These are phyloP conservation scores for Balanococcus diminutus DNA, from an alignment of 2,888 invertebrate species.

Conservation along the genomic window DNA sequence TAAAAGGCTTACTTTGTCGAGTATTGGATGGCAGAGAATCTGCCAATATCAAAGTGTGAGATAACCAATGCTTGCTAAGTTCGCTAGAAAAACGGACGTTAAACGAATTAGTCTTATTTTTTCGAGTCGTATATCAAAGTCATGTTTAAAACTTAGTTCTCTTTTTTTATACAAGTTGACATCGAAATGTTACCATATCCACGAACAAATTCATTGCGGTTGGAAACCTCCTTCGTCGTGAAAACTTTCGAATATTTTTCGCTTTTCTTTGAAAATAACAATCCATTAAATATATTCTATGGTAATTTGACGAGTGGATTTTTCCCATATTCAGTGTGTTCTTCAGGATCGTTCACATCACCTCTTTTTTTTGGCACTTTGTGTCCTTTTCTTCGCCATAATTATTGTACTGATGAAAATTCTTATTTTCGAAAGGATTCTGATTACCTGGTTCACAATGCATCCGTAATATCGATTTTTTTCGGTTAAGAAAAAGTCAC, in stretches of 20 bases:
- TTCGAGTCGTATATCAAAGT: neutral
- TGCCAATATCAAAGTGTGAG: neutral
- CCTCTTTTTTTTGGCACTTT: neutral
- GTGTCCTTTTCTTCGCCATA: neutral
- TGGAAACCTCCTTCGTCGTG: neutral
- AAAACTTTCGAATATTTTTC: neutral
- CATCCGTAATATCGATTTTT: neutral
- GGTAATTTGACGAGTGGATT: neutral
- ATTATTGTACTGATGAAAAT: neutral
- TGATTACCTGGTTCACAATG: neutral
- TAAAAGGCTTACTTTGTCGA: neutral
- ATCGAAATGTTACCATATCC: neutral
- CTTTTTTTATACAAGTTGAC: neutral
- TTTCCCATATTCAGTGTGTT: too few relatives aligned
- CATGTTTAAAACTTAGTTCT: neutral
- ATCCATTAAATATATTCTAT: neutral
- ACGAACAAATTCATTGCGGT: neutral
- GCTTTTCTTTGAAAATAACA: neutral
- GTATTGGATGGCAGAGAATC: neutral
- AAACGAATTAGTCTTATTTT: slow-evolving; percentile 11
- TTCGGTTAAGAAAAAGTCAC: neutral
- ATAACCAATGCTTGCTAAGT: neutral
- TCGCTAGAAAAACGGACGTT: neutral
- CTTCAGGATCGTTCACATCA: neutral
- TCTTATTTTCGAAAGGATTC: neutral